Evolutionary conservation across 2,888 invertebrate genomes (phyloP), one percentile per base, ranked within the genome.

Genomic region (Tryphoninae sp.): DNA sequence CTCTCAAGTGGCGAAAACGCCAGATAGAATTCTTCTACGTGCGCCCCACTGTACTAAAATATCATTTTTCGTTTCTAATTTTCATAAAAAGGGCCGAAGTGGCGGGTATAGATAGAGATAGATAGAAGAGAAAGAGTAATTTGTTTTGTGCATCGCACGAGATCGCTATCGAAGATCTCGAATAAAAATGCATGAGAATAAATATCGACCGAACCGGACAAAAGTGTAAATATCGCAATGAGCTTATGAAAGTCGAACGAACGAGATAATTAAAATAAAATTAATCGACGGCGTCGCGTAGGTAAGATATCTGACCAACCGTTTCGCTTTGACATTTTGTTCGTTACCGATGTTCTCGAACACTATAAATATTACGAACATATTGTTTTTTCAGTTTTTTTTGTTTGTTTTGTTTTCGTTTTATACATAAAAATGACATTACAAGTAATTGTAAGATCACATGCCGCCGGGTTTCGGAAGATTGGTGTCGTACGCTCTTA

Each of bases 401-500:
- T 19, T 19, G 19, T 16, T 9, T 40, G n/a, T 53, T 40, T 2
- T 40, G 11, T 72, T 42, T 45, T 58, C 22, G 40, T 67, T 73
- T 82, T 58, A 82, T 80, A 76, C 68, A 65, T 82, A 80, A 73
- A 78, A 80, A 77, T 58, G 68, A 69, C 22, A 7, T 82, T 84
- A 84, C 80, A 78, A 84, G 79, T 88, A 81, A 74, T 81, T 82
- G 78, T 84, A 88, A 88, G 87, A 89, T 92, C 89, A 95, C 94
- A 95, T 95, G 92, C 95, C 96, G 90, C 94, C 95, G 87, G 96
- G 95, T 92, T 97, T 96, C 92, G 96, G 97, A 92, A 95, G 94
- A 91, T 96, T 97, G 87, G 98, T 98, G 94, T 99, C 97, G 95
- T 99, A 99, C 72, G 97, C 97, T 91, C 99, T 95, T 92, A 99